phyloP scores from a whole-genome alignment of 2,888 invertebrate species.

The Rhamnusium bicolor region DNA sequence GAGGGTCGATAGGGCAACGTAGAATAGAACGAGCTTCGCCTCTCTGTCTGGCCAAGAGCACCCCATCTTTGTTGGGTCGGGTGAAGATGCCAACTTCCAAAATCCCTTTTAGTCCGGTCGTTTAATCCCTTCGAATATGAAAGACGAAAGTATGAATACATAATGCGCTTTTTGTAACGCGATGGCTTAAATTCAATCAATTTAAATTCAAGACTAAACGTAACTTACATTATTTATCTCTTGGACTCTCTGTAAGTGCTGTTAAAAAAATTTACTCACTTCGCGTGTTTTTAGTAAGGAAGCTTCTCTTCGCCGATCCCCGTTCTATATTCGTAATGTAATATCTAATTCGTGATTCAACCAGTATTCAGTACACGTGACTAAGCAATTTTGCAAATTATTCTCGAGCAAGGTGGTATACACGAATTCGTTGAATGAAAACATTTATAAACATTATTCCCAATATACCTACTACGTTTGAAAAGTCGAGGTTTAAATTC shows the following conservation, averaged over 20 bases:
- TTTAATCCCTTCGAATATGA: conserved; percentile 11
- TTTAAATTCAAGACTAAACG: background rate
- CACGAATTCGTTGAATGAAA: too few species aligned
- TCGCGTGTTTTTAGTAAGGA: background rate
- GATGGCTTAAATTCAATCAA: conserved; percentile 4
- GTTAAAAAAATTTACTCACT: background rate
- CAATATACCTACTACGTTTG: too few species aligned
- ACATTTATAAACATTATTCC: too few species aligned
- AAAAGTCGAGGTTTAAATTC: too few species aligned
- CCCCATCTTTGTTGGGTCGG: conserved; percentile 24
- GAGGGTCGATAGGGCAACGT: conserved; percentile 20
- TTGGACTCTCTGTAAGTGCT: background rate
- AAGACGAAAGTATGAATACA: conserved; percentile 2
- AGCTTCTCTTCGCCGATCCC: background rate
- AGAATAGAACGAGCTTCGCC: background rate
- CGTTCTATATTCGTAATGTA: too few species aligned
- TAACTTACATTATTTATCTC: conserved; percentile 2
- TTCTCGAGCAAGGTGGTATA: too few species aligned
- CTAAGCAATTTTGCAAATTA: too few species aligned
- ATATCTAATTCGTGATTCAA: too few species aligned
- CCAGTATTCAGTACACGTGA: too few species aligned
- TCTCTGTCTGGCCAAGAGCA: conserved; percentile 29
- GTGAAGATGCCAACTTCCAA: conserved; percentile 24
- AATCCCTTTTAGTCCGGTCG: conserved; percentile 17
- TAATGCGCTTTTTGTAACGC: conserved; percentile 3